phyloP scores from a whole-genome alignment of 64 coral and sea anemone species.

The Orbicella faveolata region DNA sequence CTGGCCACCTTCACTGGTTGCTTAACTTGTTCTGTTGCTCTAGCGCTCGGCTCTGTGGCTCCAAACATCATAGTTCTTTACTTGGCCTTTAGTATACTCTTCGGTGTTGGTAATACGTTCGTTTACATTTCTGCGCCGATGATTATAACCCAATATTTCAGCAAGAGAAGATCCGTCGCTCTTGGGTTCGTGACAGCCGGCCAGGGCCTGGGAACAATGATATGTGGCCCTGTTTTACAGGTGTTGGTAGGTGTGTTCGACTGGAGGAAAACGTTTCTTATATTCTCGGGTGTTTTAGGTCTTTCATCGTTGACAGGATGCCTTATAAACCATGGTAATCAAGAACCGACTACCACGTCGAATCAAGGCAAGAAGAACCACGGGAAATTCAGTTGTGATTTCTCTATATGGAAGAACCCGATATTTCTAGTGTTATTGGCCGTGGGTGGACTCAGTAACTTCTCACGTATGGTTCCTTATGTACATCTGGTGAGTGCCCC shows the following conservation, averaged over 20 bases:
- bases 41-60: not conserved
- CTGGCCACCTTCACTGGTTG: not conserved
- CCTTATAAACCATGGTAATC: not conserved
- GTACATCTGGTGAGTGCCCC: slow-evolving; percentile 27
- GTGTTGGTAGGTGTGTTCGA: not conserved
- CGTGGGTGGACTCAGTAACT: not conserved
- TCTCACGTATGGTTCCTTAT: slow-evolving; percentile 10
- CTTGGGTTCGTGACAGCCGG: slow-evolving; percentile 16
- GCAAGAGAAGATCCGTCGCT: slow-evolving; percentile 9
- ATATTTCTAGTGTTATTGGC: not conserved
- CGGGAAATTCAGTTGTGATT: not conserved
- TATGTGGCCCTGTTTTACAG: slow-evolving; percentile 20
- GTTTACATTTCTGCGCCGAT: slow-evolving; percentile 1
- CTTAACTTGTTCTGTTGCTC: not conserved
- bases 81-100: not conserved
- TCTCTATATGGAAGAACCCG: slow-evolving; percentile 5
- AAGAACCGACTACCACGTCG: too few species aligned
- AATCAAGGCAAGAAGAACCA: not conserved
- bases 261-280: slow-evolving; percentile 20
- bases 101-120: slow-evolving; percentile 8
- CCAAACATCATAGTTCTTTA: not conserved
- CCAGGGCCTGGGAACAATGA: slow-evolving; percentile 27
- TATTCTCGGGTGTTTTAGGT: slow-evolving; percentile 8
- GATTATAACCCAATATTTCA: not conserved
- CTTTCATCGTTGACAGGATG: slow-evolving; percentile 3